phyloP scores from a whole-genome alignment of 2,888 invertebrate genomes.

The Lampropteryx suffumata region DNA sequence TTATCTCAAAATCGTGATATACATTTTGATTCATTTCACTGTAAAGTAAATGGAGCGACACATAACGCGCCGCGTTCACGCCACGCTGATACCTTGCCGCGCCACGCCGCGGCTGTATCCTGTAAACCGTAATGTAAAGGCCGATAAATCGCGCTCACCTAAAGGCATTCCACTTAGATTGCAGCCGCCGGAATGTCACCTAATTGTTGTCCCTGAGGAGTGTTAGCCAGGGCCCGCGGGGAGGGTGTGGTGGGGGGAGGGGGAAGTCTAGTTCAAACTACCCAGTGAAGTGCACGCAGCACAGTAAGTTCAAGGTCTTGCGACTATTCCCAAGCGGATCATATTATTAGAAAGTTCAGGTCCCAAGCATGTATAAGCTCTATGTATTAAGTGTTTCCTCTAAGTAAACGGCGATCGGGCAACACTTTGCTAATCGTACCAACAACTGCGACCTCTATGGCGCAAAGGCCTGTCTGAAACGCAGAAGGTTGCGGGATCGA shows the following conservation, averaged over 20 bases:
- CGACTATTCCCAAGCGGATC: background rate
- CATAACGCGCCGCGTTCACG: too few relatives aligned
- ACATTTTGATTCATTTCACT: too few relatives aligned
- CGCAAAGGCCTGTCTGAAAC: too few relatives aligned
- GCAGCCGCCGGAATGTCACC: constrained; percentile 46
- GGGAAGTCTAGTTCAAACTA: constrained; percentile 9
- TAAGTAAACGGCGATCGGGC: background rate
- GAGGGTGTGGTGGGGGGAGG: constrained; percentile 1
- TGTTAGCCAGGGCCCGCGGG: background rate
- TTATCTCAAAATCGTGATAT: too few relatives aligned
- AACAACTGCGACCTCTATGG: too few relatives aligned
- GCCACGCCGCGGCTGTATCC: too few relatives aligned
- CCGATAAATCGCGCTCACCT: constrained; percentile 34
- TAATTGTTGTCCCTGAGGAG: constrained; percentile 41
- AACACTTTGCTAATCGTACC: background rate
- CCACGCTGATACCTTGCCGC: too few relatives aligned
- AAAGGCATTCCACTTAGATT: constrained; percentile 50
- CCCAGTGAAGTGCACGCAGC: constrained; percentile 4
- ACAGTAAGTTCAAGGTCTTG: constrained; percentile 5
- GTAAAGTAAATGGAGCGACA: too few relatives aligned
- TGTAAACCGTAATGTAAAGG: too few relatives aligned
- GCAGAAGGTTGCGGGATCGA: too few relatives aligned
- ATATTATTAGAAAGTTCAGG: constrained; percentile 10
- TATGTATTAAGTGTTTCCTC: background rate
- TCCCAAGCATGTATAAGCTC: background rate